These are phyloP conservation scores for Drosophila ustulata DNA, from an alignment of 2,888 invertebrate genomes.

Conservation along the genomic window DNA sequence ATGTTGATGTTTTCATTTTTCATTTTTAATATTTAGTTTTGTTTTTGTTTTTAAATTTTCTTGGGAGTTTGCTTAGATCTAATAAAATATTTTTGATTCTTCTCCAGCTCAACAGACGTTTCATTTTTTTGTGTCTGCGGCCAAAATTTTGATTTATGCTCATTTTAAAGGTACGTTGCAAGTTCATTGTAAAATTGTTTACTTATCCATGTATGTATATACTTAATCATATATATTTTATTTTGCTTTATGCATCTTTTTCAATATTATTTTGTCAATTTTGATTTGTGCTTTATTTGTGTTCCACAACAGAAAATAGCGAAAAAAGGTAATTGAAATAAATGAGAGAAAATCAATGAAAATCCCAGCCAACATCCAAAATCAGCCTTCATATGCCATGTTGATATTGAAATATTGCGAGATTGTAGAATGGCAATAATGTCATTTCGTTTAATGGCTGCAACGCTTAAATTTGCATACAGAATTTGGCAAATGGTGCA, in stretches of 20 bases:
- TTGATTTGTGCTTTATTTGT: slow-evolving; percentile 76
- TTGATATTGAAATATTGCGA: slow-evolving; percentile 8
- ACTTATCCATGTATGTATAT: slow-evolving; percentile 49
- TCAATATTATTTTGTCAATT: slow-evolving; percentile 38
- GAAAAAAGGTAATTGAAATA: slow-evolving; percentile 20
- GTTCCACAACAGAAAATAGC: slow-evolving; percentile 7
- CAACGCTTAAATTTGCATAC: slow-evolving; percentile 82
- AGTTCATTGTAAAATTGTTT: slow-evolving; percentile 69
- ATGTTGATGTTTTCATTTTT: slow-evolving; percentile 42
- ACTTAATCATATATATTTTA: slow-evolving; percentile 24
- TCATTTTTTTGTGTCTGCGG: slow-evolving; percentile 55
- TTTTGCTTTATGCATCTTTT: slow-evolving; percentile 18
- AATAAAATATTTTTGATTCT: slow-evolving; percentile 80
- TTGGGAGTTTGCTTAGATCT: slow-evolving; percentile 55
- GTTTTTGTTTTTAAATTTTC: slow-evolving; percentile 36
- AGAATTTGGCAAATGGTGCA: slow-evolving; percentile 61
- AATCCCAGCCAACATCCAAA: slow-evolving; percentile 4
- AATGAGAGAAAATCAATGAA: slow-evolving; percentile 11
- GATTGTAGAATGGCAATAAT: slow-evolving; percentile 55
- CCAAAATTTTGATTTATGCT: slow-evolving; percentile 84
- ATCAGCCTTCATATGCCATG: neutral
- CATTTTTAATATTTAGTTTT: slow-evolving; percentile 30
- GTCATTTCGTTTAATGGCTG: slow-evolving; percentile 73
- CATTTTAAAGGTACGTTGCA: slow-evolving; percentile 78
- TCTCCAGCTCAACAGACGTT: slow-evolving; percentile 61